Evolutionary conservation across 2,797 vertebrate species (phyloP).

Genomic region (Ibycter americanus): DNA sequence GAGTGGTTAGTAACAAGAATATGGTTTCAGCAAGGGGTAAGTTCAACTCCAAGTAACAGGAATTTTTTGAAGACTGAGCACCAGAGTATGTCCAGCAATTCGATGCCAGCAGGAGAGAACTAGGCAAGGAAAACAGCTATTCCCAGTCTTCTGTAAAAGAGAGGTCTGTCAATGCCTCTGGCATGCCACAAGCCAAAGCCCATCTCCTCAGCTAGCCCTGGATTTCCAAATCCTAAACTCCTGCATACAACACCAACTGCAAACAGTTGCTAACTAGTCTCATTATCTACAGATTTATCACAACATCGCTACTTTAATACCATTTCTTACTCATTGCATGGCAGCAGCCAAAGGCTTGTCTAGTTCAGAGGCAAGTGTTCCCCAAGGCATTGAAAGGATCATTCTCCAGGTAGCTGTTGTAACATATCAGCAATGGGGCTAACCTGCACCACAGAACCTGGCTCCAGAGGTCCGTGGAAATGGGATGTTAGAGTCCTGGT

Average conservation of each 20-base stretch:
- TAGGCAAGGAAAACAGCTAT: not conserved
- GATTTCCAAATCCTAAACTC: not conserved
- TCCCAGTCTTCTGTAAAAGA: not conserved
- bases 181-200: not conserved
- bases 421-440: not conserved
- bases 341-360: not conserved
- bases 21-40: not conserved
- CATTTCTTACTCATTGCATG: not conserved
- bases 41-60: not conserved
- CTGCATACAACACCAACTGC: not conserved
- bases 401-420: not conserved
- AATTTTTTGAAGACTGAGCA: not conserved
- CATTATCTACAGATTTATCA: not conserved
- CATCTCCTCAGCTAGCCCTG: not conserved
- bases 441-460: constrained; percentile 94
- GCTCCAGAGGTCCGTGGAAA: constrained; percentile 96
- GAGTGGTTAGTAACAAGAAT: not conserved
- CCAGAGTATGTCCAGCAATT: not conserved
- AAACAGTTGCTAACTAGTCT: not conserved
- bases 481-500: constrained; percentile 95
- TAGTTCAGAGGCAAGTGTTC: not conserved
- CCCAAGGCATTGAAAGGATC: not conserved
- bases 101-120: not conserved
- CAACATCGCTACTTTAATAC: not conserved
- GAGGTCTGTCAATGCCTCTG: not conserved